These are phyloP conservation scores for Aethina tumida DNA, from an alignment of 1,140 invertebrate genomes.

Conservation along the genomic window DNA sequence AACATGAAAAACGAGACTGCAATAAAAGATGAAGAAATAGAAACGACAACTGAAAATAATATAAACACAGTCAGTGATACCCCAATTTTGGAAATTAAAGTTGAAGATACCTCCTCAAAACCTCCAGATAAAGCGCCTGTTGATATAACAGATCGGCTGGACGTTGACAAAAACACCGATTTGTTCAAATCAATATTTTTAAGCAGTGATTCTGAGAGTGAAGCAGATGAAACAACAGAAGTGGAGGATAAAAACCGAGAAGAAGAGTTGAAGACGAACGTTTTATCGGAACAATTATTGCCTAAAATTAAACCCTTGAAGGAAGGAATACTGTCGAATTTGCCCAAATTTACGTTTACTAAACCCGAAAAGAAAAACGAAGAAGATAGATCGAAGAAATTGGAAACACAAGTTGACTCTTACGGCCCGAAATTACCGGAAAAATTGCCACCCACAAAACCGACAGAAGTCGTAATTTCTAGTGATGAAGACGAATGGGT, in stretches of 20 bases:
- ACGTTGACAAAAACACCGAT: slow-evolving; percentile 31
- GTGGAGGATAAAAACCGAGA: slow-evolving; percentile 15
- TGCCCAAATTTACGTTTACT: slow-evolving; percentile 22
- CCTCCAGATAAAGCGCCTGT: slow-evolving; percentile 8
- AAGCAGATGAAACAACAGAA: slow-evolving; percentile 19
- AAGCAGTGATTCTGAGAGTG: slow-evolving; percentile 31
- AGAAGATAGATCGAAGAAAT: slow-evolving; percentile 6
- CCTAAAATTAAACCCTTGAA: slow-evolving; percentile 33
- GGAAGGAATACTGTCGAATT: slow-evolving; percentile 31
- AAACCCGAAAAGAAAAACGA: slow-evolving; percentile 9
- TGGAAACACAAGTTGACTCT: slow-evolving; percentile 5
- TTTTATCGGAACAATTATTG: slow-evolving; percentile 27
- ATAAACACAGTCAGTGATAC: background rate
- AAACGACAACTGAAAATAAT: slow-evolving; percentile 3
- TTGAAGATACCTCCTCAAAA: slow-evolving; percentile 2
- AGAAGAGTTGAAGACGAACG: slow-evolving; percentile 21
- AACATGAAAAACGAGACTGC: background rate
- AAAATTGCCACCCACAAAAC: slow-evolving; percentile 4
- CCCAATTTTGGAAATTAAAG: background rate
- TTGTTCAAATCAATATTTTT: slow-evolving; percentile 33
- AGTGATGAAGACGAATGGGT: slow-evolving; percentile 28
- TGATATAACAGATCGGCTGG: slow-evolving; percentile 31
- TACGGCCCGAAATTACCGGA: slow-evolving; percentile 31
- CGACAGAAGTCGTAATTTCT: slow-evolving; percentile 1
- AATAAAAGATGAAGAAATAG: slow-evolving; percentile 11